Base-by-base conservation (phyloP, 30 jellyfish, hydroid and myxozoan species). In the Aurelia coerulea region DNA sequence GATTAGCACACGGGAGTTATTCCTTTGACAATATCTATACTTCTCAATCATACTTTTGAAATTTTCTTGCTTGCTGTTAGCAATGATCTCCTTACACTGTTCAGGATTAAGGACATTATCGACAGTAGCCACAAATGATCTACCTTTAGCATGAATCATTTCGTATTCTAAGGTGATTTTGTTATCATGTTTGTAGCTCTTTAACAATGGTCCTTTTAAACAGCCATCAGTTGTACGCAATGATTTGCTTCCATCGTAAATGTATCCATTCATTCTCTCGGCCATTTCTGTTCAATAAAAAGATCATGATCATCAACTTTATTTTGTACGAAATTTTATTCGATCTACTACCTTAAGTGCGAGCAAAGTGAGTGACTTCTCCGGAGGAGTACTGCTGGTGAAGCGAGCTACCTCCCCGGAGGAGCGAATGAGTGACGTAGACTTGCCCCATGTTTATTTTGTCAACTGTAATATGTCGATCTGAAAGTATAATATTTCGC, bases 1-100 rank as follows among this genome's bases (percentile, higher is more conserved):
- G 51, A 62, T 66, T 34, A 85, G 81, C 16, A 85, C 29, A 29
- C 94, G 79, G 19, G 94, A 59, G 81, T 75, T 85, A 18, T 85
- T 75, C 56, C 56, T 54, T 88, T 41, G 18, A 31, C 70, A 34
- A 49, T 12, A 0, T 13, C 58, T 13, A 33, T 46, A 62, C 29
- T 73, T 72, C 56, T 32, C 73, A 49, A 31, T 3, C 89, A 73
- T 72, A 29, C 35, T 39, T 51, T 54, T 80, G 29, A 84, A 42
- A 23, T n/a, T 13, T 14, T 72, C 9, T 19, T 84, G 23, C 34
- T 10, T 23, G 12, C 69, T 60, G 34, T 60, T 60, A 23, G 31
- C 34, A 16, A 60, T 60, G 88, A 84, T 84, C 62, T 62, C 73
- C 10, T 58, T 50, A 42, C 94, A 84, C 67, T 84, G 79, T 11